Conservation (phyloP, 2,888 invertebrate species). For the Epirrhoe alternata region DNA sequence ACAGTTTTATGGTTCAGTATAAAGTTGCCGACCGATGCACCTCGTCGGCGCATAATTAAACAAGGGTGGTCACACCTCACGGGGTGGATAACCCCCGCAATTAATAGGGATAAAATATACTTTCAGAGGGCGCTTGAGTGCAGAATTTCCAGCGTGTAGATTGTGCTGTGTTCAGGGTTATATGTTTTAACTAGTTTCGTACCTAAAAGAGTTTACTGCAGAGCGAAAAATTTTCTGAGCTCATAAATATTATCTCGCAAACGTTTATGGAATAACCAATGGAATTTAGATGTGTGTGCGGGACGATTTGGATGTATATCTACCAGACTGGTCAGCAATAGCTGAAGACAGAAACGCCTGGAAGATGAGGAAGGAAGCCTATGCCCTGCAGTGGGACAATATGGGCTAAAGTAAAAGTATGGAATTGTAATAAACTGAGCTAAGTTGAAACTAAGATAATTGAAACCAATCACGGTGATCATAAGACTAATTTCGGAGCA, state of each 20-base stretch:
- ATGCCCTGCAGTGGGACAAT: no score
- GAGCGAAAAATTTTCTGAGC: background rate
- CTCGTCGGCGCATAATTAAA: constrained; percentile 68
- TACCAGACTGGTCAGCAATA: no score
- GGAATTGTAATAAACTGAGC: no score
- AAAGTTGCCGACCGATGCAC: constrained; percentile 62
- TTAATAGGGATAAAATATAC: constrained; percentile 36
- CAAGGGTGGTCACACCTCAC: constrained; percentile 47
- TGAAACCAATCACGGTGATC: no score
- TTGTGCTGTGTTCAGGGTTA: constrained; percentile 14
- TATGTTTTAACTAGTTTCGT: background rate
- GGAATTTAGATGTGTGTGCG: background rate
- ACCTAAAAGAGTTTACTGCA: background rate
- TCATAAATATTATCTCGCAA: background rate
- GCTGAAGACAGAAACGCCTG: no score
- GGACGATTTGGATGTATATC: no score
- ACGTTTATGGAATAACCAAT: background rate
- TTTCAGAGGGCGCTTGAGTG: constrained; percentile 15
- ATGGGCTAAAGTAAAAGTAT: no score
- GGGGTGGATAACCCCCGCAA: constrained; percentile 40
- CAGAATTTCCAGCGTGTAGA: constrained; percentile 27
- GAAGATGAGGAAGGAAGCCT: no score
- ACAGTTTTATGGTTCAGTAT: constrained; percentile 31
- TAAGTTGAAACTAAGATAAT: no score
- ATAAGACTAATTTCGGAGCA: no score